Base-by-base conservation (phyloP, 2,888 invertebrate genomes). In the Mesorhabditis belari region DNA sequence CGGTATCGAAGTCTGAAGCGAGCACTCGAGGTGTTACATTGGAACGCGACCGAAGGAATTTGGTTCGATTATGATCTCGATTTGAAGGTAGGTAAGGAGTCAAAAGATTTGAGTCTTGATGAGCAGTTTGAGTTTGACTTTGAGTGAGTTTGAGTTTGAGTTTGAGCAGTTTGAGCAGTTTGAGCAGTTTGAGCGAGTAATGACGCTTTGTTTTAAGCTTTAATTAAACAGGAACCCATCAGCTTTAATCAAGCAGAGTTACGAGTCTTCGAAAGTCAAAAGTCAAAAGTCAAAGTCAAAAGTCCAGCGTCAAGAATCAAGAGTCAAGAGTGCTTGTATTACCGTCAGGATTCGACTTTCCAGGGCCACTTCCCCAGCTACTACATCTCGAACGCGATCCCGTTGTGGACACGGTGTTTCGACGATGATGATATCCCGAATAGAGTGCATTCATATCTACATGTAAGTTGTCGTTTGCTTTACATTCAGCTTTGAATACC, bases 41-140 rank as follows among this genome's bases (percentile, higher is more conserved):
- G 90, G 89, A 86, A 89, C 76, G 86, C 88, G 51, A 85, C 87
- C 26, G 87, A 87, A 57, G 90, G 90, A 0, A 75, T 78, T 85
- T 87, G 79, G 79, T 80, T 79, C 62, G 79, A 79, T 60, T 79
- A 76, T 62, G 79, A 79, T 62, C 58, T 79, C 12, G 77, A 77
- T 54, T 62, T 53, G 49, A 69, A 74, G 65, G 70, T 70, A 21
- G n/a, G 19, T 12, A 23, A 25, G 4, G 4, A 26, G 28, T 27
- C 25, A 17, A 9, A 52, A 52, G 21, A 17, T 17, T 21, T 12
- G 52, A n/a, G 21, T n/a, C 19, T 52, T 6, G 52, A 24, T 53
- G 3, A 53, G 3, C 21, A 17, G 12, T 44, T n/a, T 44, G n/a
- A 44, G n/a, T 44, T 44, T 17, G 12, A 17, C 44, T 17, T 2